A percentile compares a stretch with the other conserved stretches of the same genome.
These are phyloP conservation scores for Peucedramus taeniatus DNA, from an alignment of 2,113 vertebrate genomes.

Conservation along the genomic window DNA sequence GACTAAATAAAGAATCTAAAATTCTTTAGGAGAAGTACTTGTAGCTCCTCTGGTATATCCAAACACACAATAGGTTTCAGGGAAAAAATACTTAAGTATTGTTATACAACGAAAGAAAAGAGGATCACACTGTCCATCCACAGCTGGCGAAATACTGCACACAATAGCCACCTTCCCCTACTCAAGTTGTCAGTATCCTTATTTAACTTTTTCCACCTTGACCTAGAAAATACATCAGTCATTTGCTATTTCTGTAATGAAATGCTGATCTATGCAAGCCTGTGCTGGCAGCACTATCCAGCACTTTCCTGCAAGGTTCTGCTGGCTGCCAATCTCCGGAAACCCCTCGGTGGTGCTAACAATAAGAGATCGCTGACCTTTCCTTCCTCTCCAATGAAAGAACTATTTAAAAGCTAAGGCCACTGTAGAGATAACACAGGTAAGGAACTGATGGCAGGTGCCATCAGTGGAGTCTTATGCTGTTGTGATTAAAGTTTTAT, in stretches of 20 bases:
- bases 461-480: neutral
- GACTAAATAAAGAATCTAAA: neutral
- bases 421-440: neutral
- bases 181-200: neutral
- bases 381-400: slow-evolving; percentile 20
- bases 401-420: neutral
- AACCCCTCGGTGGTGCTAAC: slow-evolving; percentile 32
- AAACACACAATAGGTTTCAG: neutral
- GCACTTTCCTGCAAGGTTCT: neutral
- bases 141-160: neutral
- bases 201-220: slow-evolving; percentile 43
- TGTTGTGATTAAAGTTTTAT: neutral
- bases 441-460: neutral
- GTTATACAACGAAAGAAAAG: neutral
- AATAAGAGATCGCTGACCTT: slow-evolving; percentile 23
- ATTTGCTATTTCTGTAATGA: slow-evolving; percentile 46
- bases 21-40: neutral
- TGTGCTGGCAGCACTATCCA: neutral
- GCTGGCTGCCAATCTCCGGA: slow-evolving; percentile 28
- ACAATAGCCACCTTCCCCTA: neutral
- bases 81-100: neutral
- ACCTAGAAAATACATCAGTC: slow-evolving; percentile 35
- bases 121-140: neutral
- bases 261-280: slow-evolving; percentile 57
- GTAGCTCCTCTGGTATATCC: neutral